Evolutionary conservation across 2,888 invertebrate species (phyloP).

Genomic region (Acanthosoma haemorrhoidale): DNA sequence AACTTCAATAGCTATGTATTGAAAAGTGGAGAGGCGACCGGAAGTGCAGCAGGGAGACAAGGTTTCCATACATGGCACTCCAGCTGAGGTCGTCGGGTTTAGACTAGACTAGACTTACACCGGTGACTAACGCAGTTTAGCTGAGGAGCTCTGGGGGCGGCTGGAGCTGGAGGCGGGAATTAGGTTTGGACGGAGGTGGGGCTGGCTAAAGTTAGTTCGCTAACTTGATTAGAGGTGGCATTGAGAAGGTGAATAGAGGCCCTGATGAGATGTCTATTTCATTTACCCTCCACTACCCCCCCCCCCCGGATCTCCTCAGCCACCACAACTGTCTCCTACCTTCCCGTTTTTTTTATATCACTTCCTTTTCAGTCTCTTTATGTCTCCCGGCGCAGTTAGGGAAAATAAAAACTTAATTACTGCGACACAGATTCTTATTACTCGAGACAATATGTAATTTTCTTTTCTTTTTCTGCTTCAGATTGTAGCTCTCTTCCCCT

Average conservation of each 20-base stretch:
- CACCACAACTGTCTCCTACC: neutral
- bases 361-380: neutral
- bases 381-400: neutral
- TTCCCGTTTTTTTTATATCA: neutral
- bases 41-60: too few species aligned
- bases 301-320: neutral
- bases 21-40: neutral
- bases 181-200: constrained; percentile 4
- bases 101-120: too few species aligned
- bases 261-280: constrained; percentile 28
- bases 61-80: too few species aligned
- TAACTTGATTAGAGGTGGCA: constrained; percentile 20
- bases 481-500: too few species aligned
- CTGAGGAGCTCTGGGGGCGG: neutral
- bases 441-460: too few species aligned
- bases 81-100: too few species aligned
- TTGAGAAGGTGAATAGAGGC: constrained; percentile 25
- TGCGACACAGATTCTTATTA: too few species aligned
- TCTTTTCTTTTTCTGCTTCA: too few species aligned
- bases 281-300: constrained; percentile 24
- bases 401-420: neutral
- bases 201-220: constrained; percentile 19
- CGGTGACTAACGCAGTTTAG: constrained; percentile 5
- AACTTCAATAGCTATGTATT: too few species aligned
- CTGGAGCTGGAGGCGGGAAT: neutral